Base-by-base conservation (phyloP, 2,888 invertebrate species). In the Macropis europaea region DNA sequence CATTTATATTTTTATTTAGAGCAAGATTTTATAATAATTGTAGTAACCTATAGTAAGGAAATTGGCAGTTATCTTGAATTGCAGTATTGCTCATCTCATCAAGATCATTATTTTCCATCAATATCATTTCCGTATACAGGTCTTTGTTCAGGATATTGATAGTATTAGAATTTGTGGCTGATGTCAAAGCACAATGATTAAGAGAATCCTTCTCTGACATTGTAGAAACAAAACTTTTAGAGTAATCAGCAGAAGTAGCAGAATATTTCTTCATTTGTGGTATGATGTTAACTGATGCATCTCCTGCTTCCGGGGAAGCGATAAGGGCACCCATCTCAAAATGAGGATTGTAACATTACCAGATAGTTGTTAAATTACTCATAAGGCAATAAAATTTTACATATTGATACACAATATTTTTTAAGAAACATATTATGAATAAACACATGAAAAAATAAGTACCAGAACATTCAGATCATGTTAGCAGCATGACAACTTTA, bases 41-140 rank as follows among this genome's bases (percentile, higher is more conserved):
- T 13, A 56, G 5, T 40, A 15, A 85, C 84, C 84, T 85, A 71
- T 85, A 83, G 34, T 82, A 84, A 9, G 84, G 81, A 53, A 84
- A 82, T 38, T 64, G 66, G 34, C 60, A 82, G 53, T 36, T 64
- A 28, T 79, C 77, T 17, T 64, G 59, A 42, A 67, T 30, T 19
- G 48, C 40, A 15, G 60, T 30, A 38, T 6, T 45, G 30, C 40
- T 62, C 24, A 50, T 69, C 1, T 34, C 45, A 47, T 54, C 30
- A 30, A 32, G 60, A 11, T 24, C 6, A 9, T 13, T 22, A 24
- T 62, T 36, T n/a, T 70, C 54, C 19, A 64, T 48, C 17, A 47
- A 9, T 28, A 66, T 7, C 34, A 42, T 30, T 2, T 24, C 43
- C 15, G 54, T n/a, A 7, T 22, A 38, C 19, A 30, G n/a, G 48